phyloP scores from a whole-genome alignment of 2,797 vertebrate genomes.

The Arnoldichthys spilopterus region DNA sequence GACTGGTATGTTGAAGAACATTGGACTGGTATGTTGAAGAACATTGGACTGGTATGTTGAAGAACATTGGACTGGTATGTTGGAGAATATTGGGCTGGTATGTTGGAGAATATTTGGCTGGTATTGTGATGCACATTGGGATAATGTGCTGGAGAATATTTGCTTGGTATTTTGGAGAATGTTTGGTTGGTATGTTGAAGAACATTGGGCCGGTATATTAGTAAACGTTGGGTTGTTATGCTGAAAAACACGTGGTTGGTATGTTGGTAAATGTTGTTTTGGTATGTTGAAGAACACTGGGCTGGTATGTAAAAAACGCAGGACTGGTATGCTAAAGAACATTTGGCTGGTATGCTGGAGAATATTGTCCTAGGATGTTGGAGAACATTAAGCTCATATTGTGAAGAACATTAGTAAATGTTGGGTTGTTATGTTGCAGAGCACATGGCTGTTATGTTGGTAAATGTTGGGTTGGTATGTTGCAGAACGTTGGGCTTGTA shows the following conservation, averaged over 20 bases:
- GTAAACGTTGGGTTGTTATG: background rate
- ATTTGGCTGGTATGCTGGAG: background rate
- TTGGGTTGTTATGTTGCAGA: background rate
- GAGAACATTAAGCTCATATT: background rate
- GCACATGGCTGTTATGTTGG: background rate
- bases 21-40: background rate
- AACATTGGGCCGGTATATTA: background rate
- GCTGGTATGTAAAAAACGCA: background rate
- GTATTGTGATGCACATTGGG: background rate
- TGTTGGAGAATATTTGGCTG: no score
- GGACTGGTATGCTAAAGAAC: background rate
- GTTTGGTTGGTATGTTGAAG: no score
- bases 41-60: background rate
- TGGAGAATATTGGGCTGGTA: background rate
- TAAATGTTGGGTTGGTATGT: background rate
- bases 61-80: background rate
- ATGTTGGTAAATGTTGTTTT: background rate
- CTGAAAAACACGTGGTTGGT: background rate
- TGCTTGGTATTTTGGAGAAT: no score
- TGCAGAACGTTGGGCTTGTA: background rate
- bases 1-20: background rate
- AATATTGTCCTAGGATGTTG: background rate
- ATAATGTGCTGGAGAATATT: background rate
- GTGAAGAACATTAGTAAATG: background rate
- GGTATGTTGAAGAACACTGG: background rate